These are phyloP conservation scores for Gymnocephalus cernua DNA, from an alignment of 2,113 vertebrate species.

Conservation along the genomic window DNA sequence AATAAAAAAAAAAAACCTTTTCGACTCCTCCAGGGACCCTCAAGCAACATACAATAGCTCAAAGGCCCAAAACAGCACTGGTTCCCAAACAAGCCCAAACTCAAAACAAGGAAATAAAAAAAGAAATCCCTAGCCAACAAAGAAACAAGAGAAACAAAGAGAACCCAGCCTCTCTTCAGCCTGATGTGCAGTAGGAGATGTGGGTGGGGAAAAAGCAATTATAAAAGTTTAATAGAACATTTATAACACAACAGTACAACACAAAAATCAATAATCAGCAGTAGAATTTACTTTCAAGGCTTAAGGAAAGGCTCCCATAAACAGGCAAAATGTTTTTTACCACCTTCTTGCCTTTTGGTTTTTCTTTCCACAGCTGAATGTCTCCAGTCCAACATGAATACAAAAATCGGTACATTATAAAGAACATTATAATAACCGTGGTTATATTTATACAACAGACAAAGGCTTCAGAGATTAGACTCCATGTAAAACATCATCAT, in stretches of 20 bases:
- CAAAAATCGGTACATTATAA: neutral
- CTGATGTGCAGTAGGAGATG: slow-evolving; percentile 1
- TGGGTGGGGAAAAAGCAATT: neutral
- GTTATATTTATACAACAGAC: too few species aligned
- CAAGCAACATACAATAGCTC: neutral
- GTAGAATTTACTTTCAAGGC: neutral
- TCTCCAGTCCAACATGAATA: neutral
- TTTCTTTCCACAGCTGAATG: neutral
- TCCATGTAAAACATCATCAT: neutral
- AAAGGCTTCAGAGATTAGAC: neutral
- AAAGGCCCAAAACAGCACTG: neutral
- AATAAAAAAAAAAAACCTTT: neutral
- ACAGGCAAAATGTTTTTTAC: neutral
- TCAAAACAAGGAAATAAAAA: neutral
- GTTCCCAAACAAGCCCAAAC: neutral
- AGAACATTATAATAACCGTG: neutral
- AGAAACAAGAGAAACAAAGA: neutral
- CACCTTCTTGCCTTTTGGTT: neutral
- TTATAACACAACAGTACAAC: neutral
- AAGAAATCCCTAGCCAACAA: neutral
- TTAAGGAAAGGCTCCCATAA: neutral
- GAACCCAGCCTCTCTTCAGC: neutral
- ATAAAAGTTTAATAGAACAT: neutral
- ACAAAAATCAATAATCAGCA: neutral
- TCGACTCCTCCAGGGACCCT: neutral